Conservation (phyloP, 2,888 invertebrate genomes). For the Nomada hirtipes region DNA sequence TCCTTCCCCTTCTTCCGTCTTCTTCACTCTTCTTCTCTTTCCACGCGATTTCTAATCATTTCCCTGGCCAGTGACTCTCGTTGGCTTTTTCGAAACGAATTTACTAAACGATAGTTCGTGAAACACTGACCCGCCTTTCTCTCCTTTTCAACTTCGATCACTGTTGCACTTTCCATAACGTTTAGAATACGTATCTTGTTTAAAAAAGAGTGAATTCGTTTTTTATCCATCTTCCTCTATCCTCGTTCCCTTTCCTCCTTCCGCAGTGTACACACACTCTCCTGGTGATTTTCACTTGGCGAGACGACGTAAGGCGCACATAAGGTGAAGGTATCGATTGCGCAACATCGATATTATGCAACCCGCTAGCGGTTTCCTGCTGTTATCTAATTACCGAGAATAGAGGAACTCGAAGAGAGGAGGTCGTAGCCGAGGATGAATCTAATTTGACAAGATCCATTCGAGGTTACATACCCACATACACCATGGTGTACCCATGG, state of each 20-base stretch:
- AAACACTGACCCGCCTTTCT: not conserved
- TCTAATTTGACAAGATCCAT: constrained; percentile 39
- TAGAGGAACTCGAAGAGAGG: constrained; percentile 64
- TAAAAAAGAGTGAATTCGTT: no score
- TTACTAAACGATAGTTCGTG: no score
- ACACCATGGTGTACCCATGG: no score
- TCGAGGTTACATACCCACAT: not conserved
- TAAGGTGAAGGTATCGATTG: constrained; percentile 77
- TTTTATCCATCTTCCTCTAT: not conserved
- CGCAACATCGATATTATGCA: constrained; percentile 79
- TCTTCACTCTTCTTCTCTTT: not conserved
- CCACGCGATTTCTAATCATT: constrained; percentile 13
- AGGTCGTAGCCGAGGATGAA: constrained; percentile 55
- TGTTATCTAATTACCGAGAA: constrained; percentile 76
- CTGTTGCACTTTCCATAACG: no score
- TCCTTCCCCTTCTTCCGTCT: constrained; percentile 8
- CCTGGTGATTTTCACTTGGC: constrained; percentile 66
- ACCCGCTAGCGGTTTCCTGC: constrained; percentile 76
- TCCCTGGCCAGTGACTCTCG: constrained; percentile 2
- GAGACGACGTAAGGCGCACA: constrained; percentile 67
- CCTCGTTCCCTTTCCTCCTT: not conserved
- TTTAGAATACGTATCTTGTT: no score
- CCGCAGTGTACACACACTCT: constrained; percentile 18
- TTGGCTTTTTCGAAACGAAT: no score
- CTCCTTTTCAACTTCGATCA: not conserved